phyloP scores from a whole-genome alignment of 2,888 invertebrate species.

The Agrotis puta region DNA sequence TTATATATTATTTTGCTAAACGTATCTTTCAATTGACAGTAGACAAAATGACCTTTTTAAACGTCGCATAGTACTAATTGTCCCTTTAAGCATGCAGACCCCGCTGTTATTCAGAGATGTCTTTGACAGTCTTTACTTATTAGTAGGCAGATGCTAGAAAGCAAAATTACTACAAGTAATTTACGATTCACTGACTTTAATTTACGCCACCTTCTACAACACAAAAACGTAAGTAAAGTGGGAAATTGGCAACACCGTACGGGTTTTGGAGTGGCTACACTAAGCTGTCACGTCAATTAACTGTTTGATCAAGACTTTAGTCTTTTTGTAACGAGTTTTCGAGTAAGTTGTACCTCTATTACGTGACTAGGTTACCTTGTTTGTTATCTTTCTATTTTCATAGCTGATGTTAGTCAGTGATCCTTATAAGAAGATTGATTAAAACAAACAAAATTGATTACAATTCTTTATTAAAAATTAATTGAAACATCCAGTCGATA shows the following conservation, averaged over 20 bases:
- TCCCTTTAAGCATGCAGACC: too few relatives aligned
- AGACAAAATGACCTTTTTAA: too few relatives aligned
- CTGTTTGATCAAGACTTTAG: neutral
- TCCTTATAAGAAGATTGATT: neutral
- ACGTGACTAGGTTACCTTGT: neutral
- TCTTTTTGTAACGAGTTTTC: neutral
- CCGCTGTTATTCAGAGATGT: neutral
- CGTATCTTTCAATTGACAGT: too few relatives aligned
- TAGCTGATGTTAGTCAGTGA: too few relatives aligned
- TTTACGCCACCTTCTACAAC: too few relatives aligned
- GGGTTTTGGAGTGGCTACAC: neutral
- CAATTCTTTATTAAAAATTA: slow-evolving; percentile 85
- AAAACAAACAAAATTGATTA: slow-evolving; percentile 68
- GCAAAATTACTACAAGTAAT: too few relatives aligned
- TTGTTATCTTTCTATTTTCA: neutral
- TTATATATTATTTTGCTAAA: too few relatives aligned
- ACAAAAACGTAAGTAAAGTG: neutral
- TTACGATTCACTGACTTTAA: too few relatives aligned
- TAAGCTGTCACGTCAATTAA: neutral
- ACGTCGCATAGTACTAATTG: too few relatives aligned
- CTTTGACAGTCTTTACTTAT: neutral
- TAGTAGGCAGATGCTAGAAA: neutral
- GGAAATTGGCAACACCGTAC: neutral
- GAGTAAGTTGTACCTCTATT: too few relatives aligned
- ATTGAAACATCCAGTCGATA: slow-evolving; percentile 81